Conservation (phyloP, 2,888 invertebrate genomes). For the Scaptomyza cyrtandrae region DNA sequence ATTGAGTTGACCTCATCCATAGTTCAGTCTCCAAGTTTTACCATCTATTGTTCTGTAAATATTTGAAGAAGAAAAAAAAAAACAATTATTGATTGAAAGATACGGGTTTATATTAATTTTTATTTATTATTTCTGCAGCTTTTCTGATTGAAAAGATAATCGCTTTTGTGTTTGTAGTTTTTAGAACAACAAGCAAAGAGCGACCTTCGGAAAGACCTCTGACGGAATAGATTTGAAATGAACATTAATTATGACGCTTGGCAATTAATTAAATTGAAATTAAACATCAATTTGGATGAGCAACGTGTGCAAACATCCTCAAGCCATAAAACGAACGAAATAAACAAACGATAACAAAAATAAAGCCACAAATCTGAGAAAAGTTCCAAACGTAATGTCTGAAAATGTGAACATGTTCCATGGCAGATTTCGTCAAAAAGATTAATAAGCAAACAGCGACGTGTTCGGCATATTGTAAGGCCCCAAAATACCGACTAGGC, state of each 20-base stretch:
- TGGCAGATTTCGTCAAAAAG: constrained; percentile 71
- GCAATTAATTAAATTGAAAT: constrained; percentile 58
- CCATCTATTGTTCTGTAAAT: constrained; percentile 39
- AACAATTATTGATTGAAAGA: constrained; percentile 54
- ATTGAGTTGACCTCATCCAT: constrained; percentile 50
- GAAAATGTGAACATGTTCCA: constrained; percentile 58
- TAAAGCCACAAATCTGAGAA: constrained; percentile 33
- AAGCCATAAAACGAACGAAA: constrained; percentile 14
- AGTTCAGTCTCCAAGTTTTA: constrained; percentile 12
- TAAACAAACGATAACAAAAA: constrained; percentile 30
- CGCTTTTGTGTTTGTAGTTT: constrained; percentile 46
- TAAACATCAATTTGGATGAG: constrained; percentile 44
- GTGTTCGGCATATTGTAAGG: constrained; percentile 66
- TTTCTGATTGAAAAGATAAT: constrained; percentile 60
- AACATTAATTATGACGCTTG: constrained; percentile 60
- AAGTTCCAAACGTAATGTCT: constrained; percentile 50
- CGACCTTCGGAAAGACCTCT: constrained; percentile 50
- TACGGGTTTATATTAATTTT: constrained; percentile 39
- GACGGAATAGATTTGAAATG: constrained; percentile 12
- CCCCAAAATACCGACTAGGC: constrained; percentile 26
- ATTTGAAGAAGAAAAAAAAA: constrained; percentile 18
- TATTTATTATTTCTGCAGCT: constrained; percentile 35
- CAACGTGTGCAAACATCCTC: constrained; percentile 51
- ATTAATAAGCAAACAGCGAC: constrained; percentile 73
- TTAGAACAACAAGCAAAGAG: constrained; percentile 32